Percentiles rank a stretch among this genome's conserved stretches.
Conservation (phyloP, 2,888 invertebrate species). For the Esperia sulphurella region DNA sequence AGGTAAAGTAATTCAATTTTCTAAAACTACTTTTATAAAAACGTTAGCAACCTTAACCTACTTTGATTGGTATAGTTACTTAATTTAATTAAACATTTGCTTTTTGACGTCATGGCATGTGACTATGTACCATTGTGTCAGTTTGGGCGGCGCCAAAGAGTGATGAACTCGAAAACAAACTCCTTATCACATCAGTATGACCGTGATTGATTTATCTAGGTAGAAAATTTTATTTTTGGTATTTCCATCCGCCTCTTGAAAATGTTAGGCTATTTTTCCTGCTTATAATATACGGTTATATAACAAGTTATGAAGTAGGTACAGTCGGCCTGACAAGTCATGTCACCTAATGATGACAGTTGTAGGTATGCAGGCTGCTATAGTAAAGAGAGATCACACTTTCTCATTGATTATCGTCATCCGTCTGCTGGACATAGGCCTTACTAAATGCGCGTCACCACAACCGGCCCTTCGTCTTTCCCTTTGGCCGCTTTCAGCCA, state of each 20-base stretch:
- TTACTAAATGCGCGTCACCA: no score
- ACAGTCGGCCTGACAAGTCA: no score
- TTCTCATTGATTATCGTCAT: no score
- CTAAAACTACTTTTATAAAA: not conserved
- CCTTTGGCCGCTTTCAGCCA: no score
- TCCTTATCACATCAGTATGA: conserved; percentile 45
- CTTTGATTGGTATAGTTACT: conserved; percentile 34
- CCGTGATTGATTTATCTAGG: conserved; percentile 69
- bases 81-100: conserved; percentile 42
- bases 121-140: conserved; percentile 33
- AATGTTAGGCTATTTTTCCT: not conserved
- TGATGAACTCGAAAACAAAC: conserved; percentile 42
- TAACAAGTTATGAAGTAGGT: not conserved
- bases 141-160: conserved; percentile 30
- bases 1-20: no score
- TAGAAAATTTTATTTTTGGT: not conserved
- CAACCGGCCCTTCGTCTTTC: no score
- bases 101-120: conserved; percentile 53
- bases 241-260: not conserved
- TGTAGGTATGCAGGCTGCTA: no score
- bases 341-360: no score
- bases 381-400: no score
- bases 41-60: conserved; percentile 34
- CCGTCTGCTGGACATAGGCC: no score
- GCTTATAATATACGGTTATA: not conserved